Percentiles rank a stretch among this genome's conserved stretches.
Conservation (phyloP, 64 coral and sea anemone species). For the Porites australiensis region DNA sequence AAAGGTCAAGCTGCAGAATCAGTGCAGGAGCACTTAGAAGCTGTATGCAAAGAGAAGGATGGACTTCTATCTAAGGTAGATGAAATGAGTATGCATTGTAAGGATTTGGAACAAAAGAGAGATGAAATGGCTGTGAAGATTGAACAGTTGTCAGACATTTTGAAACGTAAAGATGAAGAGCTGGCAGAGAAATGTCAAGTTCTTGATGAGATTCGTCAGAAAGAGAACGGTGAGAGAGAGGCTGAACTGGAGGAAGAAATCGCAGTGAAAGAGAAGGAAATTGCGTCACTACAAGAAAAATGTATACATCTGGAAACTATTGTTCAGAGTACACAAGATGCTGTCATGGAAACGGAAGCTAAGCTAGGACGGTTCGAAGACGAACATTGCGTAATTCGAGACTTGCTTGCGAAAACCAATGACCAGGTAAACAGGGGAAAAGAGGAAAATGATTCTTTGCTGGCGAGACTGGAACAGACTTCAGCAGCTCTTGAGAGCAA, state of each 20-base stretch:
- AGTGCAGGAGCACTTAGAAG: slow-evolving; percentile 8
- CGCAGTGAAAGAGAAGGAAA: not conserved
- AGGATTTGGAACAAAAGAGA: not conserved
- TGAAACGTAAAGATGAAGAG: slow-evolving; percentile 19
- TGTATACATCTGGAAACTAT: not conserved
- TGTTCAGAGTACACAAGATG: slow-evolving; percentile 6
- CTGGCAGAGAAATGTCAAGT: slow-evolving; percentile 16
- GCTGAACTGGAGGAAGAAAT: not conserved
- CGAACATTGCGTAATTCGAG: not conserved
- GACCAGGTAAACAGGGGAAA: not conserved
- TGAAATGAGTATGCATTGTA: not conserved
- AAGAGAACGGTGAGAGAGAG: not conserved
- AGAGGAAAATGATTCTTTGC: slow-evolving; percentile 16
- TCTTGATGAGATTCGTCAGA: not conserved
- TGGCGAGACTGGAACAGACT: slow-evolving; percentile 7
- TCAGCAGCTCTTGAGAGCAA: slow-evolving; percentile 5
- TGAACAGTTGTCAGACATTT: slow-evolving; percentile 1
- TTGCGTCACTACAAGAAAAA: not conserved
- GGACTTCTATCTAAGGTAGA: slow-evolving; percentile 4
- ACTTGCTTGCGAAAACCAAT: not conserved
- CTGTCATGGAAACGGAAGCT: not conserved
- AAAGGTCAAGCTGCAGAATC: slow-evolving; percentile 44
- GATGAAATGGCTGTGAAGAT: not conserved
- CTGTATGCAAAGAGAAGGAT: slow-evolving; percentile 36
- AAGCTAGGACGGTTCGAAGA: not conserved